Conservation (phyloP, 1,140 invertebrate species). For the Lethocerus indicus region DNA sequence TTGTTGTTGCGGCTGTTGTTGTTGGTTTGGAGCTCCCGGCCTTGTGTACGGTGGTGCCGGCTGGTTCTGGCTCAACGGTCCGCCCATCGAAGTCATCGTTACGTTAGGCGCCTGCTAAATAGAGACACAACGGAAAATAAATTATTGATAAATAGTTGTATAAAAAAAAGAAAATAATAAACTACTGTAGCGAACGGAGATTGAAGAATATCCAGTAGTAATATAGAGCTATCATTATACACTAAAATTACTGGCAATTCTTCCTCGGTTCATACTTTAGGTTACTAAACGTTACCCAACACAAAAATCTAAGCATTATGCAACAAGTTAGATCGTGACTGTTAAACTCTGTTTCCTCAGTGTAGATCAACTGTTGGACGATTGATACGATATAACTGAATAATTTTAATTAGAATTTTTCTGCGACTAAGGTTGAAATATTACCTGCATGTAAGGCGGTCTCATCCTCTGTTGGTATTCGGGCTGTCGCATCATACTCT, state of each 20-base stretch:
- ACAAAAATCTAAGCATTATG: not conserved
- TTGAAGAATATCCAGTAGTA: not conserved
- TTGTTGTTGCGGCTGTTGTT: too few relatives aligned
- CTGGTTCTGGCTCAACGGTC: constrained; percentile 21
- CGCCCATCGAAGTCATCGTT: constrained; percentile 40
- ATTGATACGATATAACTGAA: too few relatives aligned
- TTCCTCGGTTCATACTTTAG: not conserved
- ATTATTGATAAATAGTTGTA: constrained; percentile 9
- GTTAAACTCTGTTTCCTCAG: not conserved
- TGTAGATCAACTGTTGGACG: too few relatives aligned
- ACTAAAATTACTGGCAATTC: not conserved
- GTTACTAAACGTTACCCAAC: not conserved
- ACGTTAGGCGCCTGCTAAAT: constrained; percentile 39
- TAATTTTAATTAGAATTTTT: not conserved
- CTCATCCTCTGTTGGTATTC: constrained; percentile 30
- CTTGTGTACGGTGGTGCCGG: constrained; percentile 37
- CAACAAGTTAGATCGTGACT: not conserved
- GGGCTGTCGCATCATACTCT: constrained; percentile 29
- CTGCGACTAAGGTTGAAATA: not conserved
- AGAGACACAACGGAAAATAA: not conserved
- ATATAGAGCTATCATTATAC: not conserved
- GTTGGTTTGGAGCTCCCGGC: constrained; percentile 22
- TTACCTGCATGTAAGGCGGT: constrained; percentile 31
- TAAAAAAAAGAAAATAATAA: not conserved
- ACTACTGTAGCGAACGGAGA: not conserved